Evolutionary conservation across 2,888 invertebrate genomes (phyloP).

Genomic region (Busseola fusca): DNA sequence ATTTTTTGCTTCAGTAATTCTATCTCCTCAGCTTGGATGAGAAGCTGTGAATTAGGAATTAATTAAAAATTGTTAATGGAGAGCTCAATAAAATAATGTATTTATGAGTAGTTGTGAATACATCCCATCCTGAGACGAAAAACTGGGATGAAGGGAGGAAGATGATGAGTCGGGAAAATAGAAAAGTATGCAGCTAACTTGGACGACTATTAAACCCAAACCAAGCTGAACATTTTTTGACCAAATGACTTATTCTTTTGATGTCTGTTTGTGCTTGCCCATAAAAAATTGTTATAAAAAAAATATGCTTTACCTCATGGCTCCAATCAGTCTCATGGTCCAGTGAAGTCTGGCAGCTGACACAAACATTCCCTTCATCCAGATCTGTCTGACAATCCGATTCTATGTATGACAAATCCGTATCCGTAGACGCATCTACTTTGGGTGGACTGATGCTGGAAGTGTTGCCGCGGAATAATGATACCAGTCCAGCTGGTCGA

Average conservation of each 20-base stretch:
- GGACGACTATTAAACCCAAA: background rate
- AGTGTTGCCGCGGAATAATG: conserved; percentile 90
- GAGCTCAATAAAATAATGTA: background rate
- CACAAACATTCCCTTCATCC: conserved; percentile 81
- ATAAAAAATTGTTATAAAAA: background rate
- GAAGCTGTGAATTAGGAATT: conserved; percentile 70
- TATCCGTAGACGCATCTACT: conserved; percentile 84
- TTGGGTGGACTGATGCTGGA: conserved; percentile 77
- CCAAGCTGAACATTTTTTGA: too few species aligned
- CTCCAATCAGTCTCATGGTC: conserved; percentile 82
- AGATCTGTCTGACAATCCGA: conserved; percentile 85
- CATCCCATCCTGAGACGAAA: background rate
- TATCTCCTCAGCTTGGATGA: conserved; percentile 88
- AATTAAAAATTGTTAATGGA: background rate
- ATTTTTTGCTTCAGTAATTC: conserved; percentile 88
- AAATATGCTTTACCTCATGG: conserved; percentile 77
- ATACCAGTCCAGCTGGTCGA: conserved; percentile 93
- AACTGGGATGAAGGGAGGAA: background rate
- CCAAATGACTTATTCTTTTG: background rate
- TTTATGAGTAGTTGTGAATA: background rate
- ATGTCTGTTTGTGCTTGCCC: background rate
- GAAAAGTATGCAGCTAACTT: background rate
- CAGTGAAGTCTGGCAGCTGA: conserved; percentile 81
- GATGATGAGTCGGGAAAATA: too few species aligned
- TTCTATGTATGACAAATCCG: conserved; percentile 75